Evolutionary conservation across 2,113 vertebrate species (phyloP).

Genomic region (Halichoerus grypus): DNA sequence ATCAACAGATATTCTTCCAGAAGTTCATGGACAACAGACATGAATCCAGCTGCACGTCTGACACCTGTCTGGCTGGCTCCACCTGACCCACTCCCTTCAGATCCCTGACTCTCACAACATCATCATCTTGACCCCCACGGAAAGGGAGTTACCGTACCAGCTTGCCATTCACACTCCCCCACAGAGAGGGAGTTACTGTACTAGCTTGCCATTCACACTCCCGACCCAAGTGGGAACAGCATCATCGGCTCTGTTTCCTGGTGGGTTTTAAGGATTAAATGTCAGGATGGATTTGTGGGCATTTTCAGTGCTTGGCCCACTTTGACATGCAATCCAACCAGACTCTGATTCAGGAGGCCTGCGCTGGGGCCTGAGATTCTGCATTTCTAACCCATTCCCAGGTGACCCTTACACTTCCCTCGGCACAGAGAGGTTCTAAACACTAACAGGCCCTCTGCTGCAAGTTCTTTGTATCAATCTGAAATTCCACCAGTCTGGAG

Average conservation of each 20-base stretch:
- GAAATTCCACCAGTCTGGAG: neutral
- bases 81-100: neutral
- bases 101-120: neutral
- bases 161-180: neutral
- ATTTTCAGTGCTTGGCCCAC: neutral
- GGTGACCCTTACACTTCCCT: neutral
- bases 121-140: neutral
- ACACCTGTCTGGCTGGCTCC: neutral
- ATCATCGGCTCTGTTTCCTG: neutral
- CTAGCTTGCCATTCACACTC: neutral
- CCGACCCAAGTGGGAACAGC: neutral
- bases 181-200: neutral
- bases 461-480: neutral
- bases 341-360: neutral
- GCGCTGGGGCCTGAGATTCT: no score
- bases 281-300: neutral
- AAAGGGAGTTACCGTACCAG: neutral
- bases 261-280: neutral
- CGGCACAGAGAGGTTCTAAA: neutral
- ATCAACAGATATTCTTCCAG: neutral
- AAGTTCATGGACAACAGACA: neutral
- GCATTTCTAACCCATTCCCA: neutral
- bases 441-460: neutral
- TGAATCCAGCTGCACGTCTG: neutral
- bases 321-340: neutral